phyloP scores from a whole-genome alignment of 37 sponge, comb jelly and placozoan genomes.

The Diacarnus erythraeanus region DNA sequence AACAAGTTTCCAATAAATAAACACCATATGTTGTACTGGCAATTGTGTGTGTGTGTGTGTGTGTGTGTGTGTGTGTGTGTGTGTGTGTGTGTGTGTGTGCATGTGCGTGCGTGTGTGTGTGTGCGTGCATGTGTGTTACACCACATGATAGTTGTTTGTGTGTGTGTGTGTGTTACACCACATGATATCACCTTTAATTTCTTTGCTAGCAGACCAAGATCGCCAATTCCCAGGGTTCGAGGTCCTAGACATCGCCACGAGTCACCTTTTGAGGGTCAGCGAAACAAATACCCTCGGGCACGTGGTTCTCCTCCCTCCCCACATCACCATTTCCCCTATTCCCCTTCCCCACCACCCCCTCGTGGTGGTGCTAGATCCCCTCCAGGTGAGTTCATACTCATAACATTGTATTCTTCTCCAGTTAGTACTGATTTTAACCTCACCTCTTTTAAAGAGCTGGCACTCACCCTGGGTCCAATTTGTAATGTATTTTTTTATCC shows the following conservation, averaged over 20 bases:
- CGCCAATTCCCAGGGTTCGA: conserved; percentile 20
- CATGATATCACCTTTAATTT: background rate
- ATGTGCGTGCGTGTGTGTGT: too few relatives aligned
- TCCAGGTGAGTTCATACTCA: conserved; percentile 3
- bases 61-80: background rate
- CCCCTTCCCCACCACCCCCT: conserved; percentile 19
- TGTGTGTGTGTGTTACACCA: too few relatives aligned
- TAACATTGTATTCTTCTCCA: too few relatives aligned
- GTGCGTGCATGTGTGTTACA: too few relatives aligned
- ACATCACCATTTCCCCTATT: conserved; percentile 29
- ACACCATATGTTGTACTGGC: too few relatives aligned
- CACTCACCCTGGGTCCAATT: too few relatives aligned
- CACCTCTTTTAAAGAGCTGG: too few relatives aligned
- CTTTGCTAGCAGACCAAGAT: conserved; percentile 2
- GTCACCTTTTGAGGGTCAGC: conserved; percentile 26
- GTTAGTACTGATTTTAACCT: too few relatives aligned
- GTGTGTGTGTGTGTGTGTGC: background rate
- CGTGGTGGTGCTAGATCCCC: background rate
- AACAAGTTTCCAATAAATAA: too few relatives aligned
- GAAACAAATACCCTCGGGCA: conserved; percentile 9
- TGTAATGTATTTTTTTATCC: too few relatives aligned
- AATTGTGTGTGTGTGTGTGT: too few relatives aligned
- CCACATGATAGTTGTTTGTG: too few relatives aligned
- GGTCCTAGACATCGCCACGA: conserved; percentile 32
- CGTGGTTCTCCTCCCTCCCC: conserved; percentile 20